These are phyloP conservation scores for Noctua janthe DNA, from an alignment of 2,888 invertebrate species.

Conservation along the genomic window DNA sequence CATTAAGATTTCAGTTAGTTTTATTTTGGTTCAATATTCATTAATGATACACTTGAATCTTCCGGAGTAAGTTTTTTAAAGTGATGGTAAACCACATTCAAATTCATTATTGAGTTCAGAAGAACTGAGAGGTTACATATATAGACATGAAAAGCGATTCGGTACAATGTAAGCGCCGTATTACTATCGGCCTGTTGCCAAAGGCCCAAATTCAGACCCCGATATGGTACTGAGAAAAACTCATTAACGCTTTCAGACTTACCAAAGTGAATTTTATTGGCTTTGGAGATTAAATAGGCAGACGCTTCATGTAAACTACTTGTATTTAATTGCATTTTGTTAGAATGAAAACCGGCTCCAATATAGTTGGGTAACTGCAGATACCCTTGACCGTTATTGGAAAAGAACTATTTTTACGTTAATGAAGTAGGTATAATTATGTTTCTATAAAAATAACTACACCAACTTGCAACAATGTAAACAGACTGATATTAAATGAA, in stretches of 20 bases:
- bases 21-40: no score
- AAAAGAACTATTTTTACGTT: neutral
- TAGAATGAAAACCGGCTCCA: neutral
- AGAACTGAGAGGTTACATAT: neutral
- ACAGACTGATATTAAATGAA: neutral
- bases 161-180: no score
- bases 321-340: neutral
- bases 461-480: neutral
- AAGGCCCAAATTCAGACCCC: no score
- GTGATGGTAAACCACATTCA: neutral
- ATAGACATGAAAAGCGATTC: neutral
- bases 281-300: no score
- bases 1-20: neutral
- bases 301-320: neutral
- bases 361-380: no score
- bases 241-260: no score
- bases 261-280: no score
- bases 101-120: neutral
- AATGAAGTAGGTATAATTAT: neutral
- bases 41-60: neutral
- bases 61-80: neutral
- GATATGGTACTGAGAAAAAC: no score
- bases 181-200: no score
- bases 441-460: no score
- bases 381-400: neutral